These are phyloP conservation scores for Oreochromis tanganicae DNA, from an alignment of 2,113 vertebrate species.

Conservation along the genomic window DNA sequence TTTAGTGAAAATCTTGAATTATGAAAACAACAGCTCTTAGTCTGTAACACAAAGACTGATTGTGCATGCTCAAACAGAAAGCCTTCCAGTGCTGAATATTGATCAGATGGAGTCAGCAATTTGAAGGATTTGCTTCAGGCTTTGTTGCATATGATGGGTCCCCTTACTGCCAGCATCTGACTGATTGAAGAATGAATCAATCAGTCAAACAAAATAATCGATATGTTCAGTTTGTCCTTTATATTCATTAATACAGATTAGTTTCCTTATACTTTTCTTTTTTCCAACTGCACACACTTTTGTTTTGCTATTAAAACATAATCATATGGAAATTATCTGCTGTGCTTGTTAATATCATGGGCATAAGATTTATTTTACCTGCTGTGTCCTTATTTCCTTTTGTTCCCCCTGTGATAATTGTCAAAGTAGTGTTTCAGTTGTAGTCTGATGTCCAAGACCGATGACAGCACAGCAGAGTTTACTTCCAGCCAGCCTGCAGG, in stretches of 20 bases:
- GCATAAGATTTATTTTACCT: not conserved
- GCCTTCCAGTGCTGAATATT: not conserved
- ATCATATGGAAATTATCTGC: not conserved
- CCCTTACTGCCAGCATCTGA: not conserved
- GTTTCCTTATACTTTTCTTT: not conserved
- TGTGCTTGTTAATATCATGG: not conserved
- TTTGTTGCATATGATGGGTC: not conserved
- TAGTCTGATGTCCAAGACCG: not conserved
- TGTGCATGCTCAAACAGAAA: not conserved
- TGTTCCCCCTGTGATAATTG: not conserved
- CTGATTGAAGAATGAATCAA: not conserved
- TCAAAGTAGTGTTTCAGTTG: not conserved
- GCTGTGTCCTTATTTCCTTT: not conserved
- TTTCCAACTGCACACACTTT: fast-evolving
- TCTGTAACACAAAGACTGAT: not conserved
- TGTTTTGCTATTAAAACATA: not conserved
- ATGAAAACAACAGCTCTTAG: not conserved
- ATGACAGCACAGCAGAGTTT: not conserved
- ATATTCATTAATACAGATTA: not conserved
- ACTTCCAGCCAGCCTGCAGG: not conserved
- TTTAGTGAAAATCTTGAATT: not conserved
- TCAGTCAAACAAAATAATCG: not conserved
- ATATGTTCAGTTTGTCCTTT: not conserved
- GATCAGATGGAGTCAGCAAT: not conserved
- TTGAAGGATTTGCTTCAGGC: not conserved